phyloP scores from a whole-genome alignment of 2,797 vertebrate genomes.

The Aotus griseimembra region DNA sequence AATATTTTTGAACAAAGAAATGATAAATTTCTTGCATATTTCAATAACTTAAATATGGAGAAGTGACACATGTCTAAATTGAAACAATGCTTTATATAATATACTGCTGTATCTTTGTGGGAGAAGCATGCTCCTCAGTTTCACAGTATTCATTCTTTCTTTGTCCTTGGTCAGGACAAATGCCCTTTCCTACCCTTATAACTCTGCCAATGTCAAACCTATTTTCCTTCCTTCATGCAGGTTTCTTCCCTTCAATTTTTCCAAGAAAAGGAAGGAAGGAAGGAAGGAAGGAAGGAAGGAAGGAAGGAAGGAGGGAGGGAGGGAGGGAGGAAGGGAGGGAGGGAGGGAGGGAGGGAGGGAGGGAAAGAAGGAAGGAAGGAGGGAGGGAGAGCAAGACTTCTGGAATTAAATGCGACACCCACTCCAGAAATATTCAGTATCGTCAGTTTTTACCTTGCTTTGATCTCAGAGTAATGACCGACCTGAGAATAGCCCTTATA shows the following conservation, averaged over 20 bases:
- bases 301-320: not conserved
- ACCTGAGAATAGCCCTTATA: not conserved
- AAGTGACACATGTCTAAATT: not conserved
- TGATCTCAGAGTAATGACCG: not conserved
- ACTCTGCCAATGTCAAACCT: not conserved
- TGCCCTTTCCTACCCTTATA: not conserved
- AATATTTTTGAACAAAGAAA: constrained; percentile 5
- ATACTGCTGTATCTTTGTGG: not conserved
- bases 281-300: not conserved
- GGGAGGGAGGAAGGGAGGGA: too few relatives aligned
- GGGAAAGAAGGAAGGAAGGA: not conserved
- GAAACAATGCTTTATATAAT: not conserved
- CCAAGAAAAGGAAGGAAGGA: not conserved
- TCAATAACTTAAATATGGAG: not conserved
- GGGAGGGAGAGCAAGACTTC: not conserved
- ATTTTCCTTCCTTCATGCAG: not conserved
- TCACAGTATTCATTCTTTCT: not conserved
- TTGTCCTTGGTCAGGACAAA: not conserved
- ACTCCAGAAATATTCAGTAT: not conserved
- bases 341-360: too few relatives aligned
- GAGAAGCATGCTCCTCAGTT: not conserved
- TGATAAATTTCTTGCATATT: not conserved
- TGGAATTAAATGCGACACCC: not conserved
- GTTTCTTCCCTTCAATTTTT: not conserved
- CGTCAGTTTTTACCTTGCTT: not conserved